Evolutionary conservation across 1,140 invertebrate genomes (phyloP).

Genomic region (Campoletis sonorensis): DNA sequence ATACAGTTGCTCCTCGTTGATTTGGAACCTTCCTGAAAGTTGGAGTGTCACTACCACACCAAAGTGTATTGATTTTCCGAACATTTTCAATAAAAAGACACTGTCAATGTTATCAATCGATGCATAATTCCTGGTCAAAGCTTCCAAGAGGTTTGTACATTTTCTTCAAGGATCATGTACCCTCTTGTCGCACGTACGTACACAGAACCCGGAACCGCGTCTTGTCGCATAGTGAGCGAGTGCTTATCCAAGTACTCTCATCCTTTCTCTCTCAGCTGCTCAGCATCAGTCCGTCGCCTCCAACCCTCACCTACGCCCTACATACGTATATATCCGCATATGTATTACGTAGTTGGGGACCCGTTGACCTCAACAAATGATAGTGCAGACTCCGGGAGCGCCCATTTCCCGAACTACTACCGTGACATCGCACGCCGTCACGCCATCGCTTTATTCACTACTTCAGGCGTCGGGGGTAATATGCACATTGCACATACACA

Average conservation of each 20-base stretch:
- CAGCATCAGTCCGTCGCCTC: slow-evolving; percentile 14
- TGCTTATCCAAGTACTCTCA: slow-evolving; percentile 26
- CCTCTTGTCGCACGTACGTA: neutral
- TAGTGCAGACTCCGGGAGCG: slow-evolving; percentile 41
- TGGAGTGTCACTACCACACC: no score
- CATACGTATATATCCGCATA: neutral
- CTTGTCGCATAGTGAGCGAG: slow-evolving; percentile 42
- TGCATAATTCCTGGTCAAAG: neutral
- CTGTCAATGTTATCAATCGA: neutral
- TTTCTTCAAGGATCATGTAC: neutral
- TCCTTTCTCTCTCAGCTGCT: slow-evolving; percentile 1
- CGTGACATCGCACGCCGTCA: slow-evolving; percentile 41
- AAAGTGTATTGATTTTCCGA: no score
- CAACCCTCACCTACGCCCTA: slow-evolving; percentile 19
- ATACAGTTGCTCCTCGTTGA: no score
- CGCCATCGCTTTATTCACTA: slow-evolving; percentile 44
- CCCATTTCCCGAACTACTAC: slow-evolving; percentile 46
- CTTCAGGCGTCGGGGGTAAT: slow-evolving; percentile 40
- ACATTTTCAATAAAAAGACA: no score
- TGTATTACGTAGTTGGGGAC: slow-evolving; percentile 13
- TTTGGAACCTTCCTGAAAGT: no score
- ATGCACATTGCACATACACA: slow-evolving; percentile 40
- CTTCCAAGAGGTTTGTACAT: neutral
- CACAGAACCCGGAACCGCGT: slow-evolving; percentile 41
- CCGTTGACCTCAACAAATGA: slow-evolving; percentile 44